These are phyloP conservation scores for Brachionus sp. DNA, from an alignment of 1,140 invertebrate species.

Conservation along the genomic window DNA sequence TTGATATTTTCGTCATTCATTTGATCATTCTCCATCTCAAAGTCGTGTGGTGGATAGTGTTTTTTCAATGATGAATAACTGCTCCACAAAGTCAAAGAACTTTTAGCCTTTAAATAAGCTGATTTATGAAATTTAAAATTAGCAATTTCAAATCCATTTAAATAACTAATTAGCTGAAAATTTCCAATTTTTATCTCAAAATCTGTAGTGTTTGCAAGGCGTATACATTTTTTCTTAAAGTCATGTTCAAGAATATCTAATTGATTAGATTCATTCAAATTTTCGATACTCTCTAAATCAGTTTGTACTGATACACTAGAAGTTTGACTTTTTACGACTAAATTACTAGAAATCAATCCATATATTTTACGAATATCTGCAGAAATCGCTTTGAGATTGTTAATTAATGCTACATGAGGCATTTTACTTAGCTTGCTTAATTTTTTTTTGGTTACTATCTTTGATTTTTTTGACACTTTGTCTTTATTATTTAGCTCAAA, in stretches of 20 bases:
- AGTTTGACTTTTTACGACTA: not conserved
- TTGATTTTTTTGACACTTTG: not conserved
- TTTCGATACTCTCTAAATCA: not conserved
- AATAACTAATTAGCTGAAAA: slow-evolving; percentile 7
- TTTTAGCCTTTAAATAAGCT: not conserved
- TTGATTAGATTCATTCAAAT: not conserved
- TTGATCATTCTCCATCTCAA: not conserved
- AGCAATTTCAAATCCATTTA: not conserved
- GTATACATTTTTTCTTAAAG: not conserved
- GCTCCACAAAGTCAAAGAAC: not conserved
- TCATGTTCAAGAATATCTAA: not conserved
- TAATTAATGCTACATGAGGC: not conserved
- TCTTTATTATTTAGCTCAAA: not conserved
- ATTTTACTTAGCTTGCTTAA: not conserved
- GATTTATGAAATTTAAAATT: slow-evolving; percentile 10
- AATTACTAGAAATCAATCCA: not conserved
- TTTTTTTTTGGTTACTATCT: not conserved
- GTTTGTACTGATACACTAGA: not conserved
- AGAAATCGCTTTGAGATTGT: not conserved
- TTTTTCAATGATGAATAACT: slow-evolving; percentile 2
- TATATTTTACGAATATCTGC: not conserved
- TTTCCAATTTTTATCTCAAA: not conserved
- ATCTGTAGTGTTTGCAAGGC: not conserved
- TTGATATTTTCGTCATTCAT: not conserved
- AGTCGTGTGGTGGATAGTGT: slow-evolving; percentile 13